Evolutionary conservation across 2,113 vertebrate genomes (phyloP).

Genomic region (Mixornis gularis): DNA sequence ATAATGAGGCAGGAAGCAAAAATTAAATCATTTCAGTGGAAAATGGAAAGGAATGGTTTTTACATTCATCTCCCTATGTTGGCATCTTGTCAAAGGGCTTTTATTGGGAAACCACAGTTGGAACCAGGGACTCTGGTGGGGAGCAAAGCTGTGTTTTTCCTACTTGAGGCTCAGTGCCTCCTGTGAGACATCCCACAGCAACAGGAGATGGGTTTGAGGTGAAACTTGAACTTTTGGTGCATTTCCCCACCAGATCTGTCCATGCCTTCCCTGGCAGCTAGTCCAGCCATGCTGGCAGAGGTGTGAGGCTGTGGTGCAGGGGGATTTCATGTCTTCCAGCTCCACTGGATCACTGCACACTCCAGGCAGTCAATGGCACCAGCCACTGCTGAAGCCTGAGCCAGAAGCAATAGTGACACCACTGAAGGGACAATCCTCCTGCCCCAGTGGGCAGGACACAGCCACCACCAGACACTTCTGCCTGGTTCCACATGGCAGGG

Average conservation of each 20-base stretch:
- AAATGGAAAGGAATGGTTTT: not conserved
- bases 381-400: not conserved
- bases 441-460: not conserved
- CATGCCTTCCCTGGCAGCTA: not conserved
- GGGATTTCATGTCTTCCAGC: not conserved
- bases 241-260: not conserved
- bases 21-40: not conserved
- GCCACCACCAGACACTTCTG: not conserved
- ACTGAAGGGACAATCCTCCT: not conserved
- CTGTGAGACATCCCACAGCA: not conserved
- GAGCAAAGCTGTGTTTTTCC: not conserved
- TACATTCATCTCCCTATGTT: not conserved
- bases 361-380: not conserved
- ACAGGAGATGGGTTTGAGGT: not conserved
- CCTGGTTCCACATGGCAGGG: not conserved
- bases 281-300: not conserved
- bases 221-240: not conserved
- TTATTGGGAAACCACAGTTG: not conserved
- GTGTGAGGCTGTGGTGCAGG: rapidly evolving
- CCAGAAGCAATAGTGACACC: not conserved
- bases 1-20: not conserved
- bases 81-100: not conserved
- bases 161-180: not conserved
- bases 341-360: rapidly evolving
- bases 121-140: not conserved